These are phyloP conservation scores for Diarsia mendica DNA, from an alignment of 2,888 invertebrate species.

Conservation along the genomic window DNA sequence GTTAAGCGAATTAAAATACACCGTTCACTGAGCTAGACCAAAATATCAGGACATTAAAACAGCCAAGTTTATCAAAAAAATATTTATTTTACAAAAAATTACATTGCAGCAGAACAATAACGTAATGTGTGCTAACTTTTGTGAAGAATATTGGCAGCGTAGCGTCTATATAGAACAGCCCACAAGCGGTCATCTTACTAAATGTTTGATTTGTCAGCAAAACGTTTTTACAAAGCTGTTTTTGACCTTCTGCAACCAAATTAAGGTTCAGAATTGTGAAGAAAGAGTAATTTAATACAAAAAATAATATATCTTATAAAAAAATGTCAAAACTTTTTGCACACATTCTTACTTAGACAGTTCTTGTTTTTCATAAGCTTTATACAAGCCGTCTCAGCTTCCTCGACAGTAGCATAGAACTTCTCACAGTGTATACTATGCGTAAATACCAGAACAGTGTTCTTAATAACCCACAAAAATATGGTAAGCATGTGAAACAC, in stretches of 20 bases:
- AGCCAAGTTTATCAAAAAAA: not conserved
- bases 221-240: not conserved
- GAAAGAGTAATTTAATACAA: not conserved
- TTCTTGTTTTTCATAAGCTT: not conserved
- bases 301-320: not conserved
- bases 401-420: constrained; percentile 21
- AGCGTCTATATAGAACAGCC: too few species aligned
- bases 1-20: too few species aligned
- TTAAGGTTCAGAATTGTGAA: not conserved
- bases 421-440: not conserved
- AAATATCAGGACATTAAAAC: not conserved
- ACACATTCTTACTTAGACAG: not conserved
- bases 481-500: not conserved
- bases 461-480: constrained; percentile 6
- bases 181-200: not conserved
- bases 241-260: not conserved
- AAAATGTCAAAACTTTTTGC: not conserved
- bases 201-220: not conserved
- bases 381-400: constrained; percentile 3
- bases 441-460: constrained; percentile 8
- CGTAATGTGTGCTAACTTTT: not conserved
- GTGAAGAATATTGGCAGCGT: not conserved
- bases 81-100: not conserved
- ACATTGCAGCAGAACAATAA: not conserved
- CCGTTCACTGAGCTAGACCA: too few species aligned